phyloP scores from a whole-genome alignment of 2,888 invertebrate species.

The Altica lythri region DNA sequence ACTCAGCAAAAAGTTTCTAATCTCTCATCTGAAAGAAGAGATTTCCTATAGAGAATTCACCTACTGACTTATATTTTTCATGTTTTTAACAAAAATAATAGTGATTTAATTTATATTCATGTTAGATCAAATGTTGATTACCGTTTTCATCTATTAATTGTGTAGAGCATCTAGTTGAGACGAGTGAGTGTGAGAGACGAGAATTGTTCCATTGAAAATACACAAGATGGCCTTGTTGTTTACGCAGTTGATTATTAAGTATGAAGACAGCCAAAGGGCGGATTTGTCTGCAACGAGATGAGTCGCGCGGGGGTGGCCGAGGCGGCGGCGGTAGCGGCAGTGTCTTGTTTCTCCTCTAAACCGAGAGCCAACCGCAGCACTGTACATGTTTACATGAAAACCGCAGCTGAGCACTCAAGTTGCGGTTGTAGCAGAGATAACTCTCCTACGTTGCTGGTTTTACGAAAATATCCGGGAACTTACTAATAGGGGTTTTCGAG shows the following conservation, averaged over 20 bases:
- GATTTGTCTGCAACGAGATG: conserved; percentile 41
- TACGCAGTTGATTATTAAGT: conserved; percentile 51
- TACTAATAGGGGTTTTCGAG: too few relatives aligned
- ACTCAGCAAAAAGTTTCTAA: too few relatives aligned
- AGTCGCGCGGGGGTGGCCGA: background rate
- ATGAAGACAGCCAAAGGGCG: conserved; percentile 44
- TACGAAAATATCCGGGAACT: background rate
- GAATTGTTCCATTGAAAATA: too few relatives aligned
- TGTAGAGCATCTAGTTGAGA: too few relatives aligned
- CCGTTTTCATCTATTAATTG: too few relatives aligned
- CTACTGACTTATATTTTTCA: too few relatives aligned
- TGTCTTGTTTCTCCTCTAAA: conserved; percentile 47
- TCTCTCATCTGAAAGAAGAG: too few relatives aligned
- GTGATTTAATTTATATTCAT: too few relatives aligned
- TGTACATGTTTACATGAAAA: conserved; percentile 55
- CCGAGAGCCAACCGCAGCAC: conserved; percentile 52
- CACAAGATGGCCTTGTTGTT: conserved; percentile 41
- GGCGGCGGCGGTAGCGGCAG: conserved; percentile 23
- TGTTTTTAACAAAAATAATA: too few relatives aligned
- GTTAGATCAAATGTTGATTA: too few relatives aligned
- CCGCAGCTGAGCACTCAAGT: conserved; percentile 51
- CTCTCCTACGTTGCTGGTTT: conserved; percentile 19
- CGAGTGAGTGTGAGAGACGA: too few relatives aligned
- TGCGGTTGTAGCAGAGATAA: conserved; percentile 38
- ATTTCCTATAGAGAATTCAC: too few relatives aligned